These are phyloP conservation scores for Protobothrops flavoviridis DNA, from an alignment of 2,113 vertebrate species.

Conservation along the genomic window DNA sequence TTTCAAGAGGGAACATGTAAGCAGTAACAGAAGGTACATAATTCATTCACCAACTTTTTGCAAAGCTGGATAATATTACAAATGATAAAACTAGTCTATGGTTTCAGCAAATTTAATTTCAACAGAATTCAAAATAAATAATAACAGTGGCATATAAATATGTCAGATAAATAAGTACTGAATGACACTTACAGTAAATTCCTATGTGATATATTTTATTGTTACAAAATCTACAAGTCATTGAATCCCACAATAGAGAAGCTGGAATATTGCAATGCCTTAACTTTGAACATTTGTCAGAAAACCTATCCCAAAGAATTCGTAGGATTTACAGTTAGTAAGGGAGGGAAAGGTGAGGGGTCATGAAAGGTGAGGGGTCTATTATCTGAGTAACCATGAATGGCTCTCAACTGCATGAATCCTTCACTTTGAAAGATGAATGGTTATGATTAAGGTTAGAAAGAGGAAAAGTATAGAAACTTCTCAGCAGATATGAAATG, in stretches of 20 bases:
- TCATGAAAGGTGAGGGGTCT: background rate
- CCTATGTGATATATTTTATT: background rate
- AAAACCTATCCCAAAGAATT: background rate
- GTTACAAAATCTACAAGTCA: background rate
- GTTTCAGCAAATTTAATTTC: background rate
- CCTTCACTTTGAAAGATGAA: background rate
- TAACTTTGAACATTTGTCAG: background rate
- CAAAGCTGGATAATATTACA: background rate
- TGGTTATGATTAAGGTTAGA: constrained; percentile 3
- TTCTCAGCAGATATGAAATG: background rate
- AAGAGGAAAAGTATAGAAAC: background rate
- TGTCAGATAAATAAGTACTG: background rate
- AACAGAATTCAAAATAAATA: constrained; percentile 13
- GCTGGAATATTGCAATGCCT: background rate
- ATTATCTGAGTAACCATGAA: background rate
- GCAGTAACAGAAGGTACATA: background rate
- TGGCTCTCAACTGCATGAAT: background rate
- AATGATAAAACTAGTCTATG: background rate
- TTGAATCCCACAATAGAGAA: background rate
- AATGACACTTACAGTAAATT: background rate
- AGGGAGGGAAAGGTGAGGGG: background rate
- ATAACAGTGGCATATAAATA: background rate
- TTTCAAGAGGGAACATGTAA: background rate
- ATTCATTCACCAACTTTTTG: background rate
- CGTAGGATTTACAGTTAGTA: background rate